Base-by-base conservation (phyloP, 2,888 invertebrate genomes). In the Cosmopolites sordidus region DNA sequence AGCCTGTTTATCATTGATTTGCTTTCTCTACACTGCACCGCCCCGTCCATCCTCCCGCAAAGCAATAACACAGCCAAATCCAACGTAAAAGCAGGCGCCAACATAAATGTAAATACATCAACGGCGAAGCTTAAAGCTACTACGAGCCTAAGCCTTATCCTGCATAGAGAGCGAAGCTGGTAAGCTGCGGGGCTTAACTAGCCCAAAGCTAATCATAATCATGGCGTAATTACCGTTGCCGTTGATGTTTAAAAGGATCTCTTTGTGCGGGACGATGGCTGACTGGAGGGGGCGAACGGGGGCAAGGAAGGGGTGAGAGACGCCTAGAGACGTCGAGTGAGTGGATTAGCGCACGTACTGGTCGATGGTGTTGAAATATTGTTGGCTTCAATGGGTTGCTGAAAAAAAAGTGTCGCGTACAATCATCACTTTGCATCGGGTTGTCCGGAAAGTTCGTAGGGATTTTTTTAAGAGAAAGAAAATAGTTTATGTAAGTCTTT, bases 181-280 rank as follows among this genome's bases (percentile, higher is more conserved):
- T 72, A 72, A 72, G 72, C 72, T 65, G 66, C 62, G 62, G 66
- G 64, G 71, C 68, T 72, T 72, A 72, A 69, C 70, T 67, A 68
- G 67, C 71, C 70, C 67, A 71, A 71, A 72, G 72, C 72, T 73
- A 73, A 73, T 73, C 73, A 72, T 73, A 73, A 73, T 73, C 71
- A 71, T 70, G 64, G 66, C 64, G 72, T 73, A 73, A 73, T 73
- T 73, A 73, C 69, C 66, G 68, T 53, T 22, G 59, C 50, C 49
- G 54, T 50, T 22, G 22, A 22, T 22, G 22, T 22, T 22, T 22
- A 16, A 47, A 54, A 47, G 47, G 52, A 22, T 14, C 46, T 33
- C 51, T 51, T 46, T 51, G 42, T 46, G 22, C 22, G 22, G 22
- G 22, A 8, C 22, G n/a, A n/a, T n/a, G 22, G 27, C 37, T 3